Base-by-base conservation (phyloP, 1,140 invertebrate genomes). In the Gerris buenoi region DNA sequence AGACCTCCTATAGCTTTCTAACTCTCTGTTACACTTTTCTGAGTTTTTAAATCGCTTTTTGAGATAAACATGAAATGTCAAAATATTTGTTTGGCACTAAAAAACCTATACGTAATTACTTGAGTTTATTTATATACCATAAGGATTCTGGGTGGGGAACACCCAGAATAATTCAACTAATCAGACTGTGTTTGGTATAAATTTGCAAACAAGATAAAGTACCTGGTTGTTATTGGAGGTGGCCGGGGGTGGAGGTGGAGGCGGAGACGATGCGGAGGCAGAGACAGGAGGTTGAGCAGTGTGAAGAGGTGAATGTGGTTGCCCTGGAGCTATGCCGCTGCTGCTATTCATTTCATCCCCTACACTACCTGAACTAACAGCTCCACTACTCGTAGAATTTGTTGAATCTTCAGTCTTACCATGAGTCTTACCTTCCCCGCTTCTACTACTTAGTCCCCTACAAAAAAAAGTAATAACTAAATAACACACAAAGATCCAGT, bases 201-300 rank as follows among this genome's bases (percentile, higher is more conserved):
- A n/a, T n/a, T n/a, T n/a, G n/a, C n/a, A n/a, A n/a, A n/a, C n/a
- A n/a, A n/a, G n/a, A n/a, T n/a, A n/a, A n/a, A 60, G 10, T 60
- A 63, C 62, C 27, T 25, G 62, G 26, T 27, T 28, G 22, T 2
- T 18, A 25, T 26, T 18, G n/a, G 26, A 23, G 63, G 2, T 28
- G 27, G 63, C 13, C 23, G 33, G 63, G 18, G 63, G 33, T 26
- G 65, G 65, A 25, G 65, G 65, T 26, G 64, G 64, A 33, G 70
- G 68, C 13, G 63, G 67, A 56, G 67, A 60, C 25, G 23, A 27
- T 74, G 73, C 46, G 73, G 74, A 33, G n/a, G 72, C n/a, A n/a
- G n/a, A n/a, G n/a, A n/a, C n/a, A n/a, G n/a, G n/a, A n/a, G n/a
- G n/a, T n/a, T n/a, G n/a, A n/a, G n/a, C n/a, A n/a, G n/a, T n/a